These are phyloP conservation scores for Lepidocyrtoides sp. DNA, from an alignment of 2,888 invertebrate species.

Conservation along the genomic window DNA sequence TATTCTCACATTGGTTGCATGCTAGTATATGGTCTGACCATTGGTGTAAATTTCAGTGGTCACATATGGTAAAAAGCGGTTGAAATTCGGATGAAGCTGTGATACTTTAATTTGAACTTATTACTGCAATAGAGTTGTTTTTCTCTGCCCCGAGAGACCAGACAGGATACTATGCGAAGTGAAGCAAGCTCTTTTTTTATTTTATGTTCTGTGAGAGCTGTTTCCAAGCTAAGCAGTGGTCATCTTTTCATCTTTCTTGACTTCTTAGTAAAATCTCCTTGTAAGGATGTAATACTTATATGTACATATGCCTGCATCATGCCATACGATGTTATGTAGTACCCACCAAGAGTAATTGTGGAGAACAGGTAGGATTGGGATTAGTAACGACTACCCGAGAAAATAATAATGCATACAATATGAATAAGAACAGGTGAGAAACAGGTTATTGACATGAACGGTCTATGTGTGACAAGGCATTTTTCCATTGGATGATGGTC, in stretches of 20 bases:
- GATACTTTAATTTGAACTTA: conserved; percentile 8
- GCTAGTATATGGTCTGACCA: background rate
- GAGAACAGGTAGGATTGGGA: background rate
- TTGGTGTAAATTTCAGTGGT: background rate
- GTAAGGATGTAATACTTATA: background rate
- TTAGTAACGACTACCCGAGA: background rate
- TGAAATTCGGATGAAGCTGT: background rate
- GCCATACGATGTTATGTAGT: background rate
- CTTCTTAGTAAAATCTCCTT: background rate
- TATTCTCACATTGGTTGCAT: background rate
- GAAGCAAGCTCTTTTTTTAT: background rate
- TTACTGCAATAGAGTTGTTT: background rate
- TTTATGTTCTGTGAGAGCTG: conserved; percentile 8
- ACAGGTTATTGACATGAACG: conserved; percentile 81
- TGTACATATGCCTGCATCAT: background rate
- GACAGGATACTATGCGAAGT: background rate
- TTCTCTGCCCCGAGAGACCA: background rate
- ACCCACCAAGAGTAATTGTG: background rate
- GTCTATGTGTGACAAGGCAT: conserved; percentile 77
- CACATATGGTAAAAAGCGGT: conserved; percentile 36
- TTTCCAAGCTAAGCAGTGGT: background rate
- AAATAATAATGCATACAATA: background rate
- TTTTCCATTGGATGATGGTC: conserved; percentile 76
- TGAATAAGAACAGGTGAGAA: conserved; percentile 76
- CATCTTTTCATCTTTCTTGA: background rate